Evolutionary conservation across 2,113 vertebrate genomes (phyloP).

Genomic region (Poeciliopsis prolifica): DNA sequence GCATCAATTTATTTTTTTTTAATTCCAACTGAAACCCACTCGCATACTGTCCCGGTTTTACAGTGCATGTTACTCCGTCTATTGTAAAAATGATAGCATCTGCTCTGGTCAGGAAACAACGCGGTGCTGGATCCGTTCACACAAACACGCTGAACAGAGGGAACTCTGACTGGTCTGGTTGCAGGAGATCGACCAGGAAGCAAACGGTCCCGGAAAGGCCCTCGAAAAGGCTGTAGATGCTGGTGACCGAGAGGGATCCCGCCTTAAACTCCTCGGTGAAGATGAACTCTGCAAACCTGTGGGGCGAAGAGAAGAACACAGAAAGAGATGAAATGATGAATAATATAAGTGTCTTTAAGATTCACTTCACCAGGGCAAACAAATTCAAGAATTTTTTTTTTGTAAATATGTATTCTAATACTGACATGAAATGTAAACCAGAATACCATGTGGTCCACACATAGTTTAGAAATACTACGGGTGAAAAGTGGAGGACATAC

Average conservation of each 20-base stretch:
- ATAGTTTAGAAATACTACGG: too few species aligned
- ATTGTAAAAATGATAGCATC: slow-evolving; percentile 9
- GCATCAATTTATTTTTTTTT: neutral
- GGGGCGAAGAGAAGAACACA: slow-evolving; percentile 23
- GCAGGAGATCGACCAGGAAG: slow-evolving; percentile 89
- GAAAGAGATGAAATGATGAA: neutral
- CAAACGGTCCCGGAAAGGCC: slow-evolving; percentile 89
- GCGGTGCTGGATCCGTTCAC: slow-evolving; percentile 64
- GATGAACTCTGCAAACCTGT: slow-evolving; percentile 91
- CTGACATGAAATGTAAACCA: too few species aligned
- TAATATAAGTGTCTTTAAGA: neutral
- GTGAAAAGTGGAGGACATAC: too few species aligned
- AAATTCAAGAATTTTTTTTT: neutral
- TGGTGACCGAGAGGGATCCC: slow-evolving; percentile 84
- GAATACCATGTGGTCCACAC: too few species aligned
- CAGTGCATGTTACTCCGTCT: neutral
- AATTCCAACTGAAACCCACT: slow-evolving; percentile 15
- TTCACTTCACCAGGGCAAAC: neutral
- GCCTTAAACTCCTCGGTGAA: slow-evolving; percentile 89
- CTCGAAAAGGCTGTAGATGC: slow-evolving; percentile 88
- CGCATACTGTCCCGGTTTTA: neutral
- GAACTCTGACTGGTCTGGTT: slow-evolving; percentile 88
- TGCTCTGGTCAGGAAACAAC: slow-evolving; percentile 17
- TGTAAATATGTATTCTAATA: too few species aligned
- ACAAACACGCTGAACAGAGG: slow-evolving; percentile 92